phyloP scores from a whole-genome alignment of 2,888 invertebrate genomes.

The Calameuta pallipes region DNA sequence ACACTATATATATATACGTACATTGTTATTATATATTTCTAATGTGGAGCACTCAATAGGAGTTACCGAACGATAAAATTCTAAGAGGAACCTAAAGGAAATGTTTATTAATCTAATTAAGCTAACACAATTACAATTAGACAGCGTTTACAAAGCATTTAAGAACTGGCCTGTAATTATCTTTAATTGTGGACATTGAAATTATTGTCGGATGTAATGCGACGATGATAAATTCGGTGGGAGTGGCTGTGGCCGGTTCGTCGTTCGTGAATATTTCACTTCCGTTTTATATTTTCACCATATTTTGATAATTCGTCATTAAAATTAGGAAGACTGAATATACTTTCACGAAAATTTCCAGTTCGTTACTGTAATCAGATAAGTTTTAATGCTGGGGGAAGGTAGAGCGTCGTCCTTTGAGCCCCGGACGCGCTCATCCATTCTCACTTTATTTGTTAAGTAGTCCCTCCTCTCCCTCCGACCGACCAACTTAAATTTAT shows the following conservation, averaged over 20 bases:
- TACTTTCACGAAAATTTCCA: background rate
- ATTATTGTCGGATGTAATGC: background rate
- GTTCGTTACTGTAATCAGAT: background rate
- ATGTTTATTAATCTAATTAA: background rate
- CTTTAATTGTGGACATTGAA: background rate
- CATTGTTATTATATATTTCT: background rate
- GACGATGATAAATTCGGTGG: background rate
- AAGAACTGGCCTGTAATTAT: background rate
- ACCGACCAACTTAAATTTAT: background rate
- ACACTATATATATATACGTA: background rate
- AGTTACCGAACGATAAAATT: background rate
- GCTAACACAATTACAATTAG: background rate
- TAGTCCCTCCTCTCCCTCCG: too few species aligned
- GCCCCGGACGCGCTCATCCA: conserved; percentile 15
- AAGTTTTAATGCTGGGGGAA: conserved; percentile 3
- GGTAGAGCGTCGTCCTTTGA: conserved; percentile 22
- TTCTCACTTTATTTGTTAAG: background rate
- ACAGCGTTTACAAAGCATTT: background rate
- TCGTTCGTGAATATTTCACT: background rate
- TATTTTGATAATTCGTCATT: background rate
- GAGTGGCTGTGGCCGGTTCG: background rate
- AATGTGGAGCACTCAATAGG: background rate
- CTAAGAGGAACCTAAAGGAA: background rate
- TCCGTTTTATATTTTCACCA: background rate
- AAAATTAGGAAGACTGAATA: background rate